Evolutionary conservation across 92 coral and sea anemone species (phyloP).

Genomic region (Desmophyllum pertusum): DNA sequence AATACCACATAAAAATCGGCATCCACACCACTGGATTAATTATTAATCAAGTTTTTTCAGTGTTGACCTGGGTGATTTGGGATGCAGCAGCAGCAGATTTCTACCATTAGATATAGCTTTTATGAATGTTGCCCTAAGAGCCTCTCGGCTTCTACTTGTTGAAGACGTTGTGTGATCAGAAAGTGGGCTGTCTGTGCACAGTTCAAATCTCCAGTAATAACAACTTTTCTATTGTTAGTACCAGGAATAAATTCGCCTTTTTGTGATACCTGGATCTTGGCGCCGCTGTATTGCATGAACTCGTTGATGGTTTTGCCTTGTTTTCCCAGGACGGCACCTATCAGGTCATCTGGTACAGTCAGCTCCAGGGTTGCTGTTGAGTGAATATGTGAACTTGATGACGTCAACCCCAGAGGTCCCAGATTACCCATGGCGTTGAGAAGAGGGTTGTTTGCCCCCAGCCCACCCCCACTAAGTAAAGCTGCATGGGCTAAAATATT

Average conservation of each 20-base stretch:
- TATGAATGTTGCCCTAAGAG: conserved; percentile 53
- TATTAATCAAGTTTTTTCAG: not conserved
- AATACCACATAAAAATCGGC: not conserved
- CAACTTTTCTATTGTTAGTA: conserved; percentile 96
- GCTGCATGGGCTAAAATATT: conserved; percentile 94
- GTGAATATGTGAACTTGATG: conserved; percentile 80
- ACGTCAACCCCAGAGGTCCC: conserved; percentile 73
- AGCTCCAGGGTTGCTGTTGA: conserved; percentile 97
- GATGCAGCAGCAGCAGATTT: not conserved
- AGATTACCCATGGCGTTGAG: conserved; percentile 74
- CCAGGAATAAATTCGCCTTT: conserved; percentile 98
- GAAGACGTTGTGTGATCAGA: conserved; percentile 92
- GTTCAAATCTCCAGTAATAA: conserved; percentile 93
- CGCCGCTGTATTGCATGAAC: conserved; percentile 98
- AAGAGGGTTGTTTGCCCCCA: conserved; percentile 72
- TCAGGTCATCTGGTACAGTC: conserved; percentile 96
- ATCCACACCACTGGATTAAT: not conserved
- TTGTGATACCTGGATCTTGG: conserved; percentile 94
- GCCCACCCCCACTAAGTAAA: conserved; percentile 83
- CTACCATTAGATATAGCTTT: not conserved
- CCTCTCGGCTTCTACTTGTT: conserved; percentile 93
- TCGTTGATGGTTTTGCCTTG: conserved; percentile 98
- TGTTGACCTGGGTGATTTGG: not conserved
- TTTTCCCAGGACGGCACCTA: conserved; percentile 95
- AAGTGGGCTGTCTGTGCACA: conserved; percentile 98